Conservation (phyloP, 2,888 invertebrate species). For the Volucella zonaria region DNA sequence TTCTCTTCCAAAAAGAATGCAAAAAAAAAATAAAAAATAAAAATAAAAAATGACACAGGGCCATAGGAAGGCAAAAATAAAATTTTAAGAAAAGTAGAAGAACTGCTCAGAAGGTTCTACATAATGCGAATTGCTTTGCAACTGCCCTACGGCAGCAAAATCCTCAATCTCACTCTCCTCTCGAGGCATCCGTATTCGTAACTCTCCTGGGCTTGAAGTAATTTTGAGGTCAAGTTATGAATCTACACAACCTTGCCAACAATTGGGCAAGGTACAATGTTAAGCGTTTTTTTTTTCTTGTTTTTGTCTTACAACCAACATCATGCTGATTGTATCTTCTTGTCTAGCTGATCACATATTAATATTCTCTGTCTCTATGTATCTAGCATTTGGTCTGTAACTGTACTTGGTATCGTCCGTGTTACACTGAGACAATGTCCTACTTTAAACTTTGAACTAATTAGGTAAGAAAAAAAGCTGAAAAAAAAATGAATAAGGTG, state of each 20-base stretch:
- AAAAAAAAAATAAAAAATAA: neutral
- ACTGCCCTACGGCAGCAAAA: slow-evolving; percentile 46
- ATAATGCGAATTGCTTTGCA: slow-evolving; percentile 23
- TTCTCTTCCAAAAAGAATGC: slow-evolving; percentile 11
- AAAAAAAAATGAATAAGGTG: slow-evolving; percentile 40
- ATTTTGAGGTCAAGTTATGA: slow-evolving; percentile 68
- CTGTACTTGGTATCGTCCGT: slow-evolving; percentile 37
- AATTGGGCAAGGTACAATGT: slow-evolving; percentile 65
- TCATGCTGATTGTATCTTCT: slow-evolving; percentile 20
- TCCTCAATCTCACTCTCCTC: slow-evolving; percentile 46
- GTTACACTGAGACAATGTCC: slow-evolving; percentile 57
- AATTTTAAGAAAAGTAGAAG: neutral
- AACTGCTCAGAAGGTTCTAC: slow-evolving; percentile 40
- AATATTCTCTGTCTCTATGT: slow-evolving; percentile 4
- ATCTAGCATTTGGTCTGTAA: too few species aligned
- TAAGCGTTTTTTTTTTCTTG: slow-evolving; percentile 49
- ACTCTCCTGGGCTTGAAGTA: slow-evolving; percentile 35
- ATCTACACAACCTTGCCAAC: slow-evolving; percentile 67
- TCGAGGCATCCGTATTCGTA: slow-evolving; percentile 4
- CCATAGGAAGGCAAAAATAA: neutral
- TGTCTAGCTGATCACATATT: neutral
- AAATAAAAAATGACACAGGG: neutral
- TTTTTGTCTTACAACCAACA: neutral
- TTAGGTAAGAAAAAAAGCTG: slow-evolving; percentile 46
- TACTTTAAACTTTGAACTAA: slow-evolving; percentile 70